Percentiles rank a stretch among this genome's conserved stretches.
phyloP scores from a whole-genome alignment of 2,888 invertebrate species.

The Atrina japonica region DNA sequence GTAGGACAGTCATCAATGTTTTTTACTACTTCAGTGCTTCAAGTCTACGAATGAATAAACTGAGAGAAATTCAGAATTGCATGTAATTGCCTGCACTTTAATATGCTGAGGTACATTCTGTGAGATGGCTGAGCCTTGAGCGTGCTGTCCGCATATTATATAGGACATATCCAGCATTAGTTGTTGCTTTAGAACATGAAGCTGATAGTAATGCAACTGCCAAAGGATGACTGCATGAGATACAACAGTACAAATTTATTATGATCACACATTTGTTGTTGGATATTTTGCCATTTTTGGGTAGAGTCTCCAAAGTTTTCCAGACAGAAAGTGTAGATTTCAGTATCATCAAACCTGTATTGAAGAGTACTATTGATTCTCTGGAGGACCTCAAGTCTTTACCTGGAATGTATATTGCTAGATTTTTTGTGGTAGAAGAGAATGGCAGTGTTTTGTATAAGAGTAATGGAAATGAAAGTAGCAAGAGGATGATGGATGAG shows the following conservation, averaged over 20 bases:
- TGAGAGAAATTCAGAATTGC: constrained; percentile 39
- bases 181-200: constrained; percentile 40
- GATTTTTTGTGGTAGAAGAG: constrained; percentile 20
- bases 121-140: constrained; percentile 51
- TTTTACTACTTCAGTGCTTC: constrained; percentile 43
- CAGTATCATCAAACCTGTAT: constrained; percentile 35
- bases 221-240: constrained; percentile 43
- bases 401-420: constrained; percentile 31
- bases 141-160: constrained; percentile 44
- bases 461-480: constrained; percentile 27
- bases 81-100: constrained; percentile 42
- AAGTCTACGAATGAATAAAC: constrained; percentile 38
- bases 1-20: constrained; percentile 30
- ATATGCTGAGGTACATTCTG: constrained; percentile 47
- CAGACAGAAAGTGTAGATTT: constrained; percentile 39
- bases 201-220: constrained; percentile 36
- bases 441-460: constrained; percentile 18
- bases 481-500: constrained; percentile 33
- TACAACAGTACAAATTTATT: constrained; percentile 44
- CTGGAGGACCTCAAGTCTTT: constrained; percentile 18
- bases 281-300: constrained; percentile 47
- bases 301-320: constrained; percentile 32
- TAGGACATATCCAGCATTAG: constrained; percentile 44
- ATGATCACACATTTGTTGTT: constrained; percentile 48
- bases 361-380: constrained; percentile 38